phyloP scores from a whole-genome alignment of 2,113 vertebrate species.

The Lamprotornis superbus region DNA sequence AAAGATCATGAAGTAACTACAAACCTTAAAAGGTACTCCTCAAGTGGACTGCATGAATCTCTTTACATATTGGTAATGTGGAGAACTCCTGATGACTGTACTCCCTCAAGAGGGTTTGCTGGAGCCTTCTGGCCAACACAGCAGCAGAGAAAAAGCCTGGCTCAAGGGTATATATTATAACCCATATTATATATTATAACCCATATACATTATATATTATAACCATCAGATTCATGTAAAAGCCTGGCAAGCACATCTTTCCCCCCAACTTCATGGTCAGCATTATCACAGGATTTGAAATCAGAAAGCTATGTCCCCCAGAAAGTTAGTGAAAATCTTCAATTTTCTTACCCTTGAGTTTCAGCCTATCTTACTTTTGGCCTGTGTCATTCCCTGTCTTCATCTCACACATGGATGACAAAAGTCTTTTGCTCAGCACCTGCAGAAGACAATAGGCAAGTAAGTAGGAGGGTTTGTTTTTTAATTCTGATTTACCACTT shows the following conservation, averaged over 20 bases:
- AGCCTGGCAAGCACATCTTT: background rate
- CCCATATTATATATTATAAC: background rate
- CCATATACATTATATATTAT: background rate
- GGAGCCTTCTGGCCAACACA: background rate
- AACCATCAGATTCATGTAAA: background rate
- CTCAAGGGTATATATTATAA: background rate
- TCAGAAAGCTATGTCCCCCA: background rate
- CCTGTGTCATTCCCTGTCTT: background rate
- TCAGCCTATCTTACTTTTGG: background rate
- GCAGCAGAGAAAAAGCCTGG: background rate
- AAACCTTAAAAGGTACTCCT: background rate
- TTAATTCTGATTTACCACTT: background rate
- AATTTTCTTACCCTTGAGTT: background rate
- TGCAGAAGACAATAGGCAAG: background rate
- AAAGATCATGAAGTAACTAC: background rate
- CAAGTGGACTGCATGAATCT: background rate
- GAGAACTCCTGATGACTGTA: background rate
- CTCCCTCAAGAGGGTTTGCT: background rate
- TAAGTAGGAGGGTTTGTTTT: background rate
- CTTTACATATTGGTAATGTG: background rate
- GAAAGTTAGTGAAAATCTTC: background rate
- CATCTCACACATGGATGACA: background rate
- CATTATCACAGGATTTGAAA: background rate
- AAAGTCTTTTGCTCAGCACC: background rate
- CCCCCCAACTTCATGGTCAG: accelerated